These are phyloP conservation scores for Leucania comma DNA, from an alignment of 2,888 invertebrate species.

Conservation along the genomic window DNA sequence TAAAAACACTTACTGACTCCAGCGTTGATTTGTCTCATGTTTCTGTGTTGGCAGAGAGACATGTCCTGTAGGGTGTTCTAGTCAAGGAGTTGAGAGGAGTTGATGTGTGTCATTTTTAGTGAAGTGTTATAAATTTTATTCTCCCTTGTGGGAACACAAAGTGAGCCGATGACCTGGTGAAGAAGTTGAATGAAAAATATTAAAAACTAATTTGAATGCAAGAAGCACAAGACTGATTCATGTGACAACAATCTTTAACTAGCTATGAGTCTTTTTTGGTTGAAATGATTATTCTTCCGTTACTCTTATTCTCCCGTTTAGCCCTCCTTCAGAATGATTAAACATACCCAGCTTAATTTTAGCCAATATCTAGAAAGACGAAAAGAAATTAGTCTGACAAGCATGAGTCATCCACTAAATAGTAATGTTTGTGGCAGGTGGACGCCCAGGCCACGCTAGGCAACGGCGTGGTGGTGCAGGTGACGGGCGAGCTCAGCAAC, in stretches of 20 bases:
- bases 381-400: too few species aligned
- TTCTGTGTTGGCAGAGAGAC: not conserved
- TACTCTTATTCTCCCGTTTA: not conserved
- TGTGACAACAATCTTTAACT: not conserved
- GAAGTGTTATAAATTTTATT: not conserved
- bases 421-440: conserved; percentile 86
- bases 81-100: not conserved
- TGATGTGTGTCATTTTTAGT: not conserved
- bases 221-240: not conserved
- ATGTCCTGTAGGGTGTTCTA: not conserved
- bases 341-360: too few species aligned
- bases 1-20: too few species aligned
- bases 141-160: not conserved
- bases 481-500: conserved; percentile 98
- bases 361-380: too few species aligned
- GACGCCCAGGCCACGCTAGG: conserved; percentile 98
- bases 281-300: not conserved
- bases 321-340: too few species aligned
- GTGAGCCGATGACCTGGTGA: not conserved
- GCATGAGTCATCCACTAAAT: not conserved
- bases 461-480: conserved; percentile 98
- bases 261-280: not conserved
- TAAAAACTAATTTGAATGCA: too few species aligned
- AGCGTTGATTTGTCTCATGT: not conserved
- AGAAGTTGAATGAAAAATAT: too few species aligned